A percentile compares a stretch with the other conserved stretches of the same genome.
phyloP scores from a whole-genome alignment of 64 coral and sea anemone species.

The Stichodactyla helianthus region DNA sequence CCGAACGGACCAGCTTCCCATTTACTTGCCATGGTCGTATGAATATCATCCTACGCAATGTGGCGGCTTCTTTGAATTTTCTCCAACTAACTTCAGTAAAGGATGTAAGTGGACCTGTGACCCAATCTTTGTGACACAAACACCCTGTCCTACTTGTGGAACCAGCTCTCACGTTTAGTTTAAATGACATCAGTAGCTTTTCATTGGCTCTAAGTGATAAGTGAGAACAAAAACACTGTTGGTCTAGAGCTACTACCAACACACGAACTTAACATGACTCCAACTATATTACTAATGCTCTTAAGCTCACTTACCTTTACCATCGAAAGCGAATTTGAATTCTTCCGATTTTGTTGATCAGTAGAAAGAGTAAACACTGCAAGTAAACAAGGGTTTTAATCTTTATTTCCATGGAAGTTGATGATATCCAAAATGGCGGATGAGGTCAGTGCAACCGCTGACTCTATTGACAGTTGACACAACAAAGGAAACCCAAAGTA shows the following conservation, averaged over 20 bases:
- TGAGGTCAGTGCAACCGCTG: too few relatives aligned
- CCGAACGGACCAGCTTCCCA: constrained; percentile 7
- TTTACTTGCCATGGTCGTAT: not conserved
- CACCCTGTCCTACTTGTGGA: not conserved
- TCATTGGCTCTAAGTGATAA: too few relatives aligned
- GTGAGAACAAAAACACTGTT: too few relatives aligned
- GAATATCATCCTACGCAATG: not conserved
- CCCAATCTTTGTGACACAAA: not conserved
- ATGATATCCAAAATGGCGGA: not conserved
- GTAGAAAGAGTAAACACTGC: not conserved
- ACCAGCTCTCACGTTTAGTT: not conserved
- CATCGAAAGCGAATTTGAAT: not conserved
- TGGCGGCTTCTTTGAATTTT: not conserved
- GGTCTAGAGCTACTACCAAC: too few relatives aligned
- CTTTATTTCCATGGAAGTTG: not conserved
- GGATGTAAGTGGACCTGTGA: not conserved
- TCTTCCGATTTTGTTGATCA: not conserved
- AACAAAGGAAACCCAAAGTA: too few relatives aligned
- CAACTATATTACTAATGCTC: not conserved
- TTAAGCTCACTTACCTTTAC: not conserved
- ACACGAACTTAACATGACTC: too few relatives aligned
- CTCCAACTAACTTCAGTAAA: constrained; percentile 7
- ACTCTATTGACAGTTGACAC: too few relatives aligned
- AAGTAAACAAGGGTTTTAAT: not conserved
- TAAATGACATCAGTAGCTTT: not conserved